Percentiles rank a stretch among this genome's conserved stretches.
phyloP scores from a whole-genome alignment of 2,113 vertebrate genomes.

The Oryzias curvinotus region DNA sequence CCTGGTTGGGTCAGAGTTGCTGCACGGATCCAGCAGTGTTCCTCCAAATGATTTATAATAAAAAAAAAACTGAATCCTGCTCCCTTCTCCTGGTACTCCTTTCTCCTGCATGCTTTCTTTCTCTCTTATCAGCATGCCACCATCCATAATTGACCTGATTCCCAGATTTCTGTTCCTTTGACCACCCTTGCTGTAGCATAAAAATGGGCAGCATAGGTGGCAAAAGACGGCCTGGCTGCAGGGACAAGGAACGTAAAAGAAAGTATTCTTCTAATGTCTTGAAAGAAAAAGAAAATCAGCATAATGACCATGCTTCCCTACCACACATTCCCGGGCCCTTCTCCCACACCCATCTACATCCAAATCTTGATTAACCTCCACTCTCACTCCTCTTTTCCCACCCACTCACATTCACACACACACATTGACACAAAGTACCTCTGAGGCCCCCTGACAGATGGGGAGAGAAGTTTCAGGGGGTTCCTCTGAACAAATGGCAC shows the following conservation, averaged over 20 bases:
- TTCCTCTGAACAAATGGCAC: constrained; percentile 79
- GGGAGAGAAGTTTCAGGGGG: constrained; percentile 77
- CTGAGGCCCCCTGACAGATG: constrained; percentile 84
- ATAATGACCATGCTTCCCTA: constrained; percentile 81
- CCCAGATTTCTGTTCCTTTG: constrained; percentile 79
- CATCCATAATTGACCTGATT: constrained; percentile 84
- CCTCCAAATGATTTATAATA: constrained; percentile 36
- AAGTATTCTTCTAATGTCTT: constrained; percentile 78
- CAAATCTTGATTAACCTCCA: constrained; percentile 81
- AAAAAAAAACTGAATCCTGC: constrained; percentile 27
- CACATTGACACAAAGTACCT: constrained; percentile 75
- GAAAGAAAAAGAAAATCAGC: constrained; percentile 82
- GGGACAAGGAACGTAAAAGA: constrained; percentile 69
- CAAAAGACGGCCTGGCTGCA: constrained; percentile 73
- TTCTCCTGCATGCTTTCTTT: constrained; percentile 50
- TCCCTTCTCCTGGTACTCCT: constrained; percentile 60
- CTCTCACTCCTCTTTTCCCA: constrained; percentile 72
- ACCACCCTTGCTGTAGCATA: constrained; percentile 76
- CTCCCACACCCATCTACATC: constrained; percentile 70
- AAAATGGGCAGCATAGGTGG: constrained; percentile 83
- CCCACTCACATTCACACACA: constrained; percentile 75
- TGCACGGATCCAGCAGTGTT: constrained; percentile 49
- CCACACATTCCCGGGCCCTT: constrained; percentile 71
- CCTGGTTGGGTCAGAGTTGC: constrained; percentile 56
- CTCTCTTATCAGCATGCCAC: constrained; percentile 76